Base-by-base conservation (phyloP, 2,888 invertebrate species). In the Diogma glabrata region DNA sequence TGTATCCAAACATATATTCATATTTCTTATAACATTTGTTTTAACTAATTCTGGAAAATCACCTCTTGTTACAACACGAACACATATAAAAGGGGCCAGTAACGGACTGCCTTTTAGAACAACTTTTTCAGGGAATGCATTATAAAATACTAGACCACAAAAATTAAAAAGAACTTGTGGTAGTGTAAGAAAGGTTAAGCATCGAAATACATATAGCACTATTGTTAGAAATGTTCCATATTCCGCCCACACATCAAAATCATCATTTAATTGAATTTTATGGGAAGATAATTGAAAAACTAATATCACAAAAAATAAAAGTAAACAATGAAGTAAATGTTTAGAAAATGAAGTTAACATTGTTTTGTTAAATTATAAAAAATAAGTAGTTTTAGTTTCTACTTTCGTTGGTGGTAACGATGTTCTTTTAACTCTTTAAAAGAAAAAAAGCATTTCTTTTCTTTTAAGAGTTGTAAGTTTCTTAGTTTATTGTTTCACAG, bases 51-150 rank as follows among this genome's bases (percentile, higher is more conserved):
- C 85, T 4, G 94, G 88, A 67, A 87, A 96, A 69, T 94, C 92
- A 30, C 96, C 95, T 53, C 94, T 78, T 1, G 95, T 96, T 7
- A 96, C 95, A 22, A 94, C 84, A 57, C 95, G 79, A 59, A 96
- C 87, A 67, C 93, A 95, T 53, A 96, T 86, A 67, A 94, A 94
- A 4, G 95, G 95, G 47, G 93, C 92, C 56, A 94, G 69, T 28
- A 94, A 71, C 3, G 94, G 94, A 7, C 92, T 91, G 16, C 92
- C 90, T 69, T 91, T 91, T 28, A 90, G 72, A 57, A 81, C 76
- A 3, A 92, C 87, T 72, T 89, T 90, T 59, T 93, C 92, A 50
- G 93, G 91, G 68, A 96, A 96, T 57, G 93, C 90, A 74, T 95
- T 95, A 70, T 91, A 95, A 58, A 90, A 75, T 52, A 86, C 79